Percentiles rank a stretch among this genome's conserved stretches.
Conservation (phyloP, 2,797 vertebrate genomes). For the Thunnus albacares region DNA sequence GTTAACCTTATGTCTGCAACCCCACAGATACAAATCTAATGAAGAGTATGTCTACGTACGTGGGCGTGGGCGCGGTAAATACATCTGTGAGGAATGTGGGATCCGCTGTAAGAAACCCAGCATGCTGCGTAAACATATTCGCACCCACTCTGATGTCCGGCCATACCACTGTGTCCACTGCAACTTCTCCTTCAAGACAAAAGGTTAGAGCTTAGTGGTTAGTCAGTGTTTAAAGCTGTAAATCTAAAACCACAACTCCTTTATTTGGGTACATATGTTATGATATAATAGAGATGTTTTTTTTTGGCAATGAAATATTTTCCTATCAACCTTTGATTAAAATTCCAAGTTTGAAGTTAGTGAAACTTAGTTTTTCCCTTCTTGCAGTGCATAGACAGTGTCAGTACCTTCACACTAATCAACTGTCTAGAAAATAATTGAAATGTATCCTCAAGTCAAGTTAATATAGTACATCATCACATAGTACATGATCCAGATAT, state of each 20-base stretch:
- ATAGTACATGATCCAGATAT: neutral
- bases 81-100: slow-evolving; percentile 99
- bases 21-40: slow-evolving; percentile 95
- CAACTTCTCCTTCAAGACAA: slow-evolving; percentile 99
- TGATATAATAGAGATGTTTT: neutral
- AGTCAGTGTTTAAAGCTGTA: neutral
- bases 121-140: slow-evolving; percentile 99
- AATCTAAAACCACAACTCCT: neutral
- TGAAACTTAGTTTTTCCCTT: neutral
- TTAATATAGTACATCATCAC: neutral
- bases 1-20: neutral
- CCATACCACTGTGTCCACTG: slow-evolving; percentile 98
- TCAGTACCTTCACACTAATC: neutral
- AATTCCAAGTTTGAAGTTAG: neutral
- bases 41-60: slow-evolving; percentile 99
- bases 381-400: neutral
- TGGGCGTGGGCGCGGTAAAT: slow-evolving; percentile 96
- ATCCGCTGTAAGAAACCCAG: slow-evolving; percentile 99
- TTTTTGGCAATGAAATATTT: neutral
- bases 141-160: slow-evolving; percentile 97
- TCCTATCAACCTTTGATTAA: neutral
- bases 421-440: neutral
- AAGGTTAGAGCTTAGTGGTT: slow-evolving; percentile 87
- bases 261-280: neutral
- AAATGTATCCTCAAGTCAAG: neutral